Evolutionary conservation across 1,140 invertebrate genomes (phyloP).

Genomic region (Uloborus diversus): DNA sequence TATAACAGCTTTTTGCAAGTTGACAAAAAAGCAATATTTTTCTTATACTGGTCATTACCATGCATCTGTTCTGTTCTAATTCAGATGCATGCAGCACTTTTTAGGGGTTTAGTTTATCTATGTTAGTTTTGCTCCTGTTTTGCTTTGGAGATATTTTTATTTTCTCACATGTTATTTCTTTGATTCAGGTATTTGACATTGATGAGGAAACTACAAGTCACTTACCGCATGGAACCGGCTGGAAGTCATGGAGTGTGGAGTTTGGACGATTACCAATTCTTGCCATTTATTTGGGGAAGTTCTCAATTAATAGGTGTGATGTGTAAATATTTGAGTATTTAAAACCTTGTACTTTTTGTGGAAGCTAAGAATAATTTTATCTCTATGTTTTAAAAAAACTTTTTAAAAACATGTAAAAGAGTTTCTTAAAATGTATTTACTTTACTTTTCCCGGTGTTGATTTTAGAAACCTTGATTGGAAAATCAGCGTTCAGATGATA

Average conservation of each 20-base stretch:
- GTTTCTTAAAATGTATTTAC: not conserved
- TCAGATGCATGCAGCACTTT: too few species aligned
- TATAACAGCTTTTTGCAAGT: too few species aligned
- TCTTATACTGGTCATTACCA: too few species aligned
- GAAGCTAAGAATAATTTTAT: not conserved
- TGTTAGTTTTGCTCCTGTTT: too few species aligned
- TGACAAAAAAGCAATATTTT: too few species aligned
- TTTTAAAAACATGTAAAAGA: not conserved
- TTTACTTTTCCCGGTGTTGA: too few species aligned
- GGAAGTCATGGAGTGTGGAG: constrained; percentile 97
- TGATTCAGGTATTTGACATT: constrained; percentile 90
- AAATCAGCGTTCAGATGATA: too few species aligned
- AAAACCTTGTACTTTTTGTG: not conserved
- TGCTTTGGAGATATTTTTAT: too few species aligned
- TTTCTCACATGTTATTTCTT: too few species aligned
- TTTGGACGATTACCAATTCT: constrained; percentile 98
- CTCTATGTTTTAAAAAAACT: not conserved
- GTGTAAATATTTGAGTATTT: not conserved
- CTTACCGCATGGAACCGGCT: constrained; percentile 98
- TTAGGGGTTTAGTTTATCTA: too few species aligned
- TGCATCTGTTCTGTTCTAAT: too few species aligned
- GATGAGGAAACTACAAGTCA: constrained; percentile 84
- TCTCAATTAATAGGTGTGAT: constrained; percentile 86
- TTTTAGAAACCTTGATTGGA: too few species aligned
- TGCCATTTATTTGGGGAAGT: constrained; percentile 99